phyloP scores from a whole-genome alignment of 23 tunicate species.

The Phallusia fumigata region DNA sequence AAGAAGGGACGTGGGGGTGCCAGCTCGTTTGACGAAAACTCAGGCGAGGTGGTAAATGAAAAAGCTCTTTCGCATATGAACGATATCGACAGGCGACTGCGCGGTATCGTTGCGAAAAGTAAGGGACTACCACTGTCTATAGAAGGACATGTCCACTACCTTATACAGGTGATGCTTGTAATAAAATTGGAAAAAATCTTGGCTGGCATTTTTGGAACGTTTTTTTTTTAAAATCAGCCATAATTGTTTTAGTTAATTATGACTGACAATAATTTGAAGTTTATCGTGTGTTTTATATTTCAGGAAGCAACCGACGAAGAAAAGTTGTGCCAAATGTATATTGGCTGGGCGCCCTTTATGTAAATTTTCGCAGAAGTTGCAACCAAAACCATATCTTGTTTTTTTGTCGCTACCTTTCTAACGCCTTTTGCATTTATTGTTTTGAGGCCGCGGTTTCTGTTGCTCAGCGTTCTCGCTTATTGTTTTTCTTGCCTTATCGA shows the following conservation, averaged over 20 bases:
- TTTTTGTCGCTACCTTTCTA: too few relatives aligned
- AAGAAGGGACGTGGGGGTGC: slow-evolving; percentile 35
- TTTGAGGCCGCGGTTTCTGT: too few relatives aligned
- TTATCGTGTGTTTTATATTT: background rate
- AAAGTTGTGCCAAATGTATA: slow-evolving; percentile 89
- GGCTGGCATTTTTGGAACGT: background rate
- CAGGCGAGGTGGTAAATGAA: slow-evolving; percentile 65
- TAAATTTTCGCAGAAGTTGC: background rate
- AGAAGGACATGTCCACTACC: slow-evolving; percentile 87
- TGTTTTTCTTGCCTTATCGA: too few relatives aligned
- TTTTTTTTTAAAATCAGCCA: too few relatives aligned
- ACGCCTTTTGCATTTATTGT: too few relatives aligned
- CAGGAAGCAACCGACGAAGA: slow-evolving; percentile 89
- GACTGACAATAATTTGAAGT: too few relatives aligned
- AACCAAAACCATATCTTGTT: background rate
- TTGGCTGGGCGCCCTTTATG: slow-evolving; percentile 98
- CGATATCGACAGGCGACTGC: slow-evolving; percentile 74
- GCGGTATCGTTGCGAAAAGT: slow-evolving; percentile 86
- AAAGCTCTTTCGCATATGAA: slow-evolving; percentile 75
- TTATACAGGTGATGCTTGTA: slow-evolving; percentile 57
- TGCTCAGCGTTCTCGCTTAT: too few relatives aligned
- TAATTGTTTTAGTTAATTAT: too few relatives aligned
- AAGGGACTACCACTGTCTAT: slow-evolving; percentile 86
- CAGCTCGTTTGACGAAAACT: slow-evolving; percentile 6
- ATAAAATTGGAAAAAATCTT: background rate